Evolutionary conservation across 1,140 invertebrate species (phyloP), one percentile per base, ranked within the genome.

Genomic region (Drosophila miranda): DNA sequence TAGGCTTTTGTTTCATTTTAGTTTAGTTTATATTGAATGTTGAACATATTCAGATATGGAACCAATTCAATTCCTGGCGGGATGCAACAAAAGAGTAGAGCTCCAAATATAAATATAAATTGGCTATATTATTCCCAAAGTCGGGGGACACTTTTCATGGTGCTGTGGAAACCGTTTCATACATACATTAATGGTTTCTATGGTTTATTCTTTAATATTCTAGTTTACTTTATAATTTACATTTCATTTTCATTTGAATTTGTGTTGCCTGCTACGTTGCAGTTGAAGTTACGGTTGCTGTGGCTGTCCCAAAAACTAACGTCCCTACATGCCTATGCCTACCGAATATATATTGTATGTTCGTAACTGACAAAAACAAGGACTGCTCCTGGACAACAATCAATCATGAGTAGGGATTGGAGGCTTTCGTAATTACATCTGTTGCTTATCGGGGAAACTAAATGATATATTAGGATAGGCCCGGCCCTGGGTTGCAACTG

Each of bases 101-200:
- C 13, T 64, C 61, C 19, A 48, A 7, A 23, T 6, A 42, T 55
- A 41, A 43, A 44, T 42, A 48, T 44, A 59, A 59, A 66, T 60
- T 52, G 41, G 23, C 42, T 54, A 30, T 53, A 50, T 52, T 30
- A 44, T 21, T 21, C 53, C 53, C 53, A 28, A 55, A n/a, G 6
- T 48, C 42, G 64, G 21, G 34, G 16, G 51, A 52, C 38, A 11
- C 48, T 42, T 56, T 45, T 51, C 38, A 46, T 68, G 50, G 52
- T 61, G 56, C 73, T 66, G 69, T 59, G 81, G 77, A 86, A 86
- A 77, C 81, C 80, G 62, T 70, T 57, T 78, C 52, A 57, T 52
- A 42, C 58, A 57, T 55, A 50, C 52, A 42, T 82, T 68, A 71
- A 67, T 52, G 58, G 9, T 38, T 43, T 42, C 53, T 51, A 38